A percentile compares a stretch with the other conserved stretches of the same genome.
Conservation (phyloP, 2,888 invertebrate genomes). For the Pyrocoelia pectoralis region DNA sequence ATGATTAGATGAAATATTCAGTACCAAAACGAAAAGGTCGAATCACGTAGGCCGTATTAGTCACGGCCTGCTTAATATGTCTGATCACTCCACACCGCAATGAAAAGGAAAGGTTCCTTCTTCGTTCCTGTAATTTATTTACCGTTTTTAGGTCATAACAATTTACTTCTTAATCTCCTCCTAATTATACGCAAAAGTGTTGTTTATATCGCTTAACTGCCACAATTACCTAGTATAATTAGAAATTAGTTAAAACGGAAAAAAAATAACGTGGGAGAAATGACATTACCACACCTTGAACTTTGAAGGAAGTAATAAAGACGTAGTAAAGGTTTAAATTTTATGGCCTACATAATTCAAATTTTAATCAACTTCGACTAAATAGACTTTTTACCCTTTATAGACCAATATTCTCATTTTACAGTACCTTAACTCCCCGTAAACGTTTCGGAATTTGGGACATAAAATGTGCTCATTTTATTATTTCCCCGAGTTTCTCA, state of each 20-base stretch:
- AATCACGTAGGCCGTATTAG: slow-evolving; percentile 28
- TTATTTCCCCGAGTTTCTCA: too few relatives aligned
- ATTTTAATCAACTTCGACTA: not conserved
- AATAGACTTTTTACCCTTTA: not conserved
- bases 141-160: too few relatives aligned
- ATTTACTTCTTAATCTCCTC: too few relatives aligned
- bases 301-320: slow-evolving; percentile 3
- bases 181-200: not conserved
- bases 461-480: too few relatives aligned
- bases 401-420: not conserved
- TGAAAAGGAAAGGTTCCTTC: slow-evolving; percentile 24
- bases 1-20: slow-evolving; percentile 31
- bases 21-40: slow-evolving; percentile 26
- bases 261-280: slow-evolving; percentile 1
- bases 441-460: too few relatives aligned
- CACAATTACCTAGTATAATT: not conserved
- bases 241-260: not conserved
- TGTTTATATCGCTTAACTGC: not conserved
- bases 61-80: slow-evolving; percentile 32
- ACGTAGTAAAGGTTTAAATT: not conserved
- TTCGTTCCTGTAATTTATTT: too few relatives aligned
- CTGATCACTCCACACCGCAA: slow-evolving; percentile 22
- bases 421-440: too few relatives aligned
- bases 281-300: slow-evolving; percentile 10
- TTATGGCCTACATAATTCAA: not conserved